phyloP scores from a whole-genome alignment of 2,113 vertebrate species.

The Oryzias celebensis region DNA sequence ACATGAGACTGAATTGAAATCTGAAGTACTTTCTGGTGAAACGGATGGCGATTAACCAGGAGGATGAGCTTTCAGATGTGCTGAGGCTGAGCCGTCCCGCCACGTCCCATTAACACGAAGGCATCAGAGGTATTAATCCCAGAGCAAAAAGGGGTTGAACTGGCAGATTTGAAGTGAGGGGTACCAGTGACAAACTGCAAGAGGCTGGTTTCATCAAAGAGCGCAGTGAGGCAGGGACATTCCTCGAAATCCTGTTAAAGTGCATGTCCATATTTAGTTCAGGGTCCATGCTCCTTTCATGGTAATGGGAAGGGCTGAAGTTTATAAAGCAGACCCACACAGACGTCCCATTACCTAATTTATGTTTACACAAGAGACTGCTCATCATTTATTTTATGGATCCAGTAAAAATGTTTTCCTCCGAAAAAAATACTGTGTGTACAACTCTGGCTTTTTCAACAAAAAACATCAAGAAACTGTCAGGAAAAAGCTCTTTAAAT shows the following conservation, averaged over 20 bases:
- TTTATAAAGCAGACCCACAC: conserved; percentile 73
- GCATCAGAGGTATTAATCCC: conserved; percentile 55
- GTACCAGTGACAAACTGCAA: conserved; percentile 60
- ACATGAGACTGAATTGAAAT: conserved; percentile 53
- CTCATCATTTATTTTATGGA: conserved; percentile 3
- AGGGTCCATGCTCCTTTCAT: conserved; percentile 94
- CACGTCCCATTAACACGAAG: conserved; percentile 47
- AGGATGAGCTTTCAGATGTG: conserved; percentile 22
- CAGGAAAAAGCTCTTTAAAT: no score
- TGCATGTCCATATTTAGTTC: conserved; percentile 97
- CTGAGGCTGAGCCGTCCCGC: conserved; percentile 36
- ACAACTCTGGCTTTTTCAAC: no score
- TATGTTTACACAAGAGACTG: conserved; percentile 34
- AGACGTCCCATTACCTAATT: conserved; percentile 64
- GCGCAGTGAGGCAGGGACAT: conserved; percentile 91
- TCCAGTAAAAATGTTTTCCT: background rate
- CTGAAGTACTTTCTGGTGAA: conserved; percentile 2
- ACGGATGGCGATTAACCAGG: background rate
- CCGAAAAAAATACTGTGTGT: background rate
- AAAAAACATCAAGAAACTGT: no score
- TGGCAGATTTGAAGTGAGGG: conserved; percentile 42
- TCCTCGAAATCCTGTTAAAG: conserved; percentile 92
- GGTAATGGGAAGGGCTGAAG: conserved; percentile 84
- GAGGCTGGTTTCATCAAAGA: conserved; percentile 76
- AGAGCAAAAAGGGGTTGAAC: conserved; percentile 42